phyloP scores from a whole-genome alignment of 2,113 vertebrate species.

The Ochotona princeps region DNA sequence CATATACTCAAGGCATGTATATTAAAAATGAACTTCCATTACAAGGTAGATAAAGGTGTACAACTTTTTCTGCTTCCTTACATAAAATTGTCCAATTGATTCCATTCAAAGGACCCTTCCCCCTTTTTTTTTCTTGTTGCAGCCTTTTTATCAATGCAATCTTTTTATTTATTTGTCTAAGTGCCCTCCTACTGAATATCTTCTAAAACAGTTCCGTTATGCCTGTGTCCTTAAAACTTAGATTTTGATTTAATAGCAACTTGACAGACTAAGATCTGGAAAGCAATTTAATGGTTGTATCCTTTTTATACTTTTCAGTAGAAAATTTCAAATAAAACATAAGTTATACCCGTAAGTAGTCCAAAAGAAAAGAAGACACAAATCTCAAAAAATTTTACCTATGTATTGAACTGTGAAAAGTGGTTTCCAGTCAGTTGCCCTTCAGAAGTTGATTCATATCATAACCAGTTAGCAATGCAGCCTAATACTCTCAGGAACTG shows the following conservation, averaged over 20 bases:
- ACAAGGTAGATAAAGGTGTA: not conserved
- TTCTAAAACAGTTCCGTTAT: constrained; percentile 50
- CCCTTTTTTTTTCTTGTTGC: not conserved
- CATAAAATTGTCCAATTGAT: not conserved
- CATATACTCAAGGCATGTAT: not conserved
- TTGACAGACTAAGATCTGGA: constrained; percentile 43
- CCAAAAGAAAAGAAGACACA: constrained; percentile 28
- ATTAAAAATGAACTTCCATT: constrained; percentile 21
- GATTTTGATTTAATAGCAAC: constrained; percentile 54
- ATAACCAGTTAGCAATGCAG: not conserved
- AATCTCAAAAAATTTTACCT: constrained; percentile 37
- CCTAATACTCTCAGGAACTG: not conserved
- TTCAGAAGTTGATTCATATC: not conserved
- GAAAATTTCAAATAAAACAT: constrained; percentile 59
- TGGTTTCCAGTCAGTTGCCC: constrained; percentile 21
- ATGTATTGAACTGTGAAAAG: constrained; percentile 1
- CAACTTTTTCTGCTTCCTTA: constrained; percentile 7
- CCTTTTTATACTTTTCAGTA: constrained; percentile 46
- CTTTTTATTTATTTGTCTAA: constrained; percentile 31
- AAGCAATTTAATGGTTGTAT: constrained; percentile 47
- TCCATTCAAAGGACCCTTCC: constrained; percentile 16
- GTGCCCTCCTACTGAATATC: constrained; percentile 23
- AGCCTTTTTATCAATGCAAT: constrained; percentile 1
- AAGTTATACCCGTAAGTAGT: not conserved
- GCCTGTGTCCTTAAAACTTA: constrained; percentile 47